A percentile compares a stretch with the other conserved stretches of the same genome.
Evolutionary conservation across 2,888 invertebrate species (phyloP).

Genomic region (Crocallis elinguaria): DNA sequence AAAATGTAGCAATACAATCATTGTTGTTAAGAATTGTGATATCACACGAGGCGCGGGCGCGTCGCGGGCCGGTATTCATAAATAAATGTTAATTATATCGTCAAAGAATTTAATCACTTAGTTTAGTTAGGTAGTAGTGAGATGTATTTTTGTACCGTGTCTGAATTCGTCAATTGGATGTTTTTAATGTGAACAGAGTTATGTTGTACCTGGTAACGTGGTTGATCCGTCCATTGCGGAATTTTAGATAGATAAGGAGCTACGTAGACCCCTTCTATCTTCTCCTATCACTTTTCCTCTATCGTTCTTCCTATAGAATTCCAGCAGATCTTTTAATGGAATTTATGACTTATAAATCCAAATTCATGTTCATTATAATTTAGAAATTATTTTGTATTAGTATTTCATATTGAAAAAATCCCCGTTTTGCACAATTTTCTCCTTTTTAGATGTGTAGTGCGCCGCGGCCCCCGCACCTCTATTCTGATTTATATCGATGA

Average conservation of each 20-base stretch:
- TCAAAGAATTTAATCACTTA: slow-evolving; percentile 59
- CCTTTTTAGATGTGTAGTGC: slow-evolving; percentile 26
- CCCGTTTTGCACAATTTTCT: slow-evolving; percentile 29
- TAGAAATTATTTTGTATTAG: slow-evolving; percentile 14
- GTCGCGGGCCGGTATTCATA: slow-evolving; percentile 48
- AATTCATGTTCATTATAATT: slow-evolving; percentile 9
- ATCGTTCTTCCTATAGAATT: slow-evolving; percentile 23
- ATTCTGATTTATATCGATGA: slow-evolving; percentile 41
- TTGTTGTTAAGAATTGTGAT: slow-evolving; percentile 75
- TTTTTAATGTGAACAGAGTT: slow-evolving; percentile 51
- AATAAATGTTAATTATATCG: slow-evolving; percentile 39
- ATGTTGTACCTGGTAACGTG: slow-evolving; percentile 72
- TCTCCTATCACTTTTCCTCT: slow-evolving; percentile 25
- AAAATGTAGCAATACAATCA: slow-evolving; percentile 42
- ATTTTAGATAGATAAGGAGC: slow-evolving; percentile 71
- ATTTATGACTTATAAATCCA: slow-evolving; percentile 3
- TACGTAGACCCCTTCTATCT: slow-evolving; percentile 53
- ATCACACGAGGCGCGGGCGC: slow-evolving; percentile 58
- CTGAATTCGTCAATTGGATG: slow-evolving; percentile 69
- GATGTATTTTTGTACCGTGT: slow-evolving; percentile 79
- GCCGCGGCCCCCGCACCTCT: slow-evolving; percentile 62
- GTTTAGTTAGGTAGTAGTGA: slow-evolving; percentile 75
- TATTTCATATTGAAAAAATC: slow-evolving; percentile 18
- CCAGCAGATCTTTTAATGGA: slow-evolving; percentile 1
- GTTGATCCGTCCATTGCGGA: slow-evolving; percentile 79